Evolutionary conservation across 2,888 invertebrate genomes (phyloP).

Genomic region (Altica lythri): DNA sequence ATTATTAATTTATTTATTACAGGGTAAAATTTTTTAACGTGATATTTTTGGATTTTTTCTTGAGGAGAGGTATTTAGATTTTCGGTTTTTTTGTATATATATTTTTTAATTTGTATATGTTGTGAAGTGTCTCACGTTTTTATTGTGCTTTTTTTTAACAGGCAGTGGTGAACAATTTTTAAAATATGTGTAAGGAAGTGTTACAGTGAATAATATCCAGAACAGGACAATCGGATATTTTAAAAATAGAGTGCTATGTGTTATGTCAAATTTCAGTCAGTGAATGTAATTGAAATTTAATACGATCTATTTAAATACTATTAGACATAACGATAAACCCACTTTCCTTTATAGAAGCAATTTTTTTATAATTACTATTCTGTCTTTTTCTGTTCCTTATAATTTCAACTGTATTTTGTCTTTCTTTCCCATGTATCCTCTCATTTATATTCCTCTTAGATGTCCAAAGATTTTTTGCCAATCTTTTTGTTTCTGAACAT

Average conservation of each 20-base stretch:
- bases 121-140: slow-evolving; percentile 38
- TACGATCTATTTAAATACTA: no score
- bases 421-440: no score
- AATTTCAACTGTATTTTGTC: no score
- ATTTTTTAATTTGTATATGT: slow-evolving; percentile 29
- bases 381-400: no score
- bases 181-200: slow-evolving; percentile 6
- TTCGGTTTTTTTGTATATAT: slow-evolving; percentile 35
- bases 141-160: slow-evolving; percentile 35
- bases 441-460: no score
- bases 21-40: slow-evolving; percentile 14
- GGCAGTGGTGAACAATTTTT: slow-evolving; percentile 30
- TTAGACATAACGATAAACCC: no score
- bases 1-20: slow-evolving; percentile 31
- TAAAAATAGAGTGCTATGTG: no score
- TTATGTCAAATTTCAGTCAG: no score
- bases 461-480: no score
- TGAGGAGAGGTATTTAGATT: slow-evolving; percentile 41
- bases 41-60: slow-evolving; percentile 36
- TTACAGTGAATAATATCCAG: neutral
- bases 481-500: neutral
- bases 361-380: no score
- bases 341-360: no score
- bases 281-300: no score
- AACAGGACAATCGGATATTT: neutral